These are phyloP conservation scores for Trisateles emortualis DNA, from an alignment of 2,888 invertebrate genomes.

Conservation along the genomic window DNA sequence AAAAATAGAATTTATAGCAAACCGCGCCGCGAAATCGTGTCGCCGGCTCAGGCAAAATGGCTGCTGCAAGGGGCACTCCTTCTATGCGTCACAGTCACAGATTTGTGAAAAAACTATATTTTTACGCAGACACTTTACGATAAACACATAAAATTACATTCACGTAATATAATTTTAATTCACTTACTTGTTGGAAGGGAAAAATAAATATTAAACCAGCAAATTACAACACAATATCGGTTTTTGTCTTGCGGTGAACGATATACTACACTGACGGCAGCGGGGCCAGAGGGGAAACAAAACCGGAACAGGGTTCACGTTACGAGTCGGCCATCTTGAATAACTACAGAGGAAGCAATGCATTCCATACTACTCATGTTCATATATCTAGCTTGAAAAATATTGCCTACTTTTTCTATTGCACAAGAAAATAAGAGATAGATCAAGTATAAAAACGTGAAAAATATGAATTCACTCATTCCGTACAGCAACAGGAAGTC, in stretches of 20 bases:
- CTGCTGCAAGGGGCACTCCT: constrained; percentile 88
- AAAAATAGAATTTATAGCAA: constrained; percentile 61
- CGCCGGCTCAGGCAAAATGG: constrained; percentile 87
- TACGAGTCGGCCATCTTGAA: constrained; percentile 73
- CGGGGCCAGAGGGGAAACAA: constrained; percentile 86
- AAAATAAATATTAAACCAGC: constrained; percentile 85
- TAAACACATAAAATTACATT: constrained; percentile 63
- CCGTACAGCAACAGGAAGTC: constrained; percentile 46
- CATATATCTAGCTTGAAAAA: constrained; percentile 9
- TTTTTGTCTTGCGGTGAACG: constrained; percentile 86
- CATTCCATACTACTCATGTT: constrained; percentile 28
- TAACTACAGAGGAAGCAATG: constrained; percentile 44
- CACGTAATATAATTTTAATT: constrained; percentile 70
- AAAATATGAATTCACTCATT: constrained; percentile 8
- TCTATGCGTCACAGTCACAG: constrained; percentile 88
- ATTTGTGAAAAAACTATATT: constrained; percentile 61
- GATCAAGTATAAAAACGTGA: background rate
- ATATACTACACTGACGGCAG: constrained; percentile 86
- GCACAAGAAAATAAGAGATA: constrained; percentile 7
- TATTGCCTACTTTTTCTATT: constrained; percentile 32
- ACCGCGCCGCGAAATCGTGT: constrained; percentile 84
- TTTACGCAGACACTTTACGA: constrained; percentile 60
- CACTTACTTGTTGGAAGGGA: constrained; percentile 87
- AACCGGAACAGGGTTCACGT: constrained; percentile 86
- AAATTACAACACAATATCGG: constrained; percentile 84